Evolutionary conservation across 2,797 vertebrate species (phyloP), one percentile per base, ranked within the genome.

Genomic region (Crax fasciolata): DNA sequence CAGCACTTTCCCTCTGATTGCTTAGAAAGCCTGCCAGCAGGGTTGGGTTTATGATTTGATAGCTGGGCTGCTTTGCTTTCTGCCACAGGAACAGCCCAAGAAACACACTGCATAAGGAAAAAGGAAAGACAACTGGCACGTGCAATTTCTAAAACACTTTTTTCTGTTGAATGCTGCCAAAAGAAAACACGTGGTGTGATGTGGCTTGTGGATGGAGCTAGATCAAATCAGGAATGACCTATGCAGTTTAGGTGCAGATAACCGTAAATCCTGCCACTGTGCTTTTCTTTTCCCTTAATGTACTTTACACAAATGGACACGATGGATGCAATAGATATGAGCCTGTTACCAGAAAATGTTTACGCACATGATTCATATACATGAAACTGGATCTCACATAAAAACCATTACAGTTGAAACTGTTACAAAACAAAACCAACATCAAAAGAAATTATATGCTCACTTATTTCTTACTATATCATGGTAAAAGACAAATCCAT

Each of bases 131-230:
- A 55, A n/a, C 2, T 28, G 6, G 7, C 6, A 30, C 3, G 51
- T 13, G 6, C 18, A 24, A 38, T 20, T 87, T 48, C 67, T 39
- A 2, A 79, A 81, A 9, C 13, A 14, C 11, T 89, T 81, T 75
- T 35, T 63, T 49, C 43, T 63, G 44, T 57, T 63, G 61, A 46
- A 39, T 51, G 4, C 28, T 92, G 35, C 32, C 65, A 58, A 15
- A 27, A 30, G 2, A 51, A 82, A 73, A 48, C 11, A 76, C 13
- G 66, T 0, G 0, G 10, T 15, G 18, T 55, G n/a, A 38, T 2
- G 0, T 17, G 30, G 19, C 19, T 74, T 63, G 28, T 9, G 12
- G 74, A 41, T 17, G 4, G 19, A 72, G 28, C 48, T 43, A 4
- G 4, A 43, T 4, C 24, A 41, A 43, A 41, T 23, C 30, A 77